Base-by-base conservation (phyloP, 1,140 invertebrate genomes). In the Euborellia annulipes region DNA sequence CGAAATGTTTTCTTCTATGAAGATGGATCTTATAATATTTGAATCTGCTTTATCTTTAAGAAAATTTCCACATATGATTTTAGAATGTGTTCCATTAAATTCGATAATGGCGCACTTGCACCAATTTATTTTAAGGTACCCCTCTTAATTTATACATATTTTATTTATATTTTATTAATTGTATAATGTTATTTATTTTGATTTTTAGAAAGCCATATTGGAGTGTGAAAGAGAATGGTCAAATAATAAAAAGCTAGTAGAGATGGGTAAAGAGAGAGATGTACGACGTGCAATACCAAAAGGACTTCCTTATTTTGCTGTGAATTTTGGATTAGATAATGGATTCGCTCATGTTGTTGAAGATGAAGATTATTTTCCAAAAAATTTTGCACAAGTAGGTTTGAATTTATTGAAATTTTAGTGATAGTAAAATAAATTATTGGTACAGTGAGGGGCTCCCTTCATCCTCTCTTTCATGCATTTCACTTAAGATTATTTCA, bases 301-400 rank as follows among this genome's bases (percentile, higher is more conserved):
- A 68, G 90, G 87, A 3, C 74, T 98, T 43, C 82, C 92, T 1
- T 98, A 97, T 62, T 94, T 98, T 64, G 76, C 75, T 67, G 82
- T 98, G 1, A 78, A 90, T 63, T 97, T 98, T 73, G 93, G 87
- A 21, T 74, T 76, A 63, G 75, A 89, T 41, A 72, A 75, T 34
- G 94, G 94, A 2, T 97, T 85, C 67, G 93, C 89, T 46, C 93
- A 97, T 68, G 84, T 96, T 1, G 93, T 98, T 56, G 94, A 98
- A 68, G 86, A 98, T 66, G 84, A 92, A 61, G 67, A 76, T 46
- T 57, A 75, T 22, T 98, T 97, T 67, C 85, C 91, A 0, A 65
- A 58, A 37, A 85, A 88, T 67, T 98, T 97, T 77, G 92, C 85
- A 32, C 79, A 88, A 69, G 89, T 87, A 65, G 59, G 17, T 49